Base-by-base conservation (phyloP, 2,113 vertebrate genomes). In the Poeciliopsis retropinna region DNA sequence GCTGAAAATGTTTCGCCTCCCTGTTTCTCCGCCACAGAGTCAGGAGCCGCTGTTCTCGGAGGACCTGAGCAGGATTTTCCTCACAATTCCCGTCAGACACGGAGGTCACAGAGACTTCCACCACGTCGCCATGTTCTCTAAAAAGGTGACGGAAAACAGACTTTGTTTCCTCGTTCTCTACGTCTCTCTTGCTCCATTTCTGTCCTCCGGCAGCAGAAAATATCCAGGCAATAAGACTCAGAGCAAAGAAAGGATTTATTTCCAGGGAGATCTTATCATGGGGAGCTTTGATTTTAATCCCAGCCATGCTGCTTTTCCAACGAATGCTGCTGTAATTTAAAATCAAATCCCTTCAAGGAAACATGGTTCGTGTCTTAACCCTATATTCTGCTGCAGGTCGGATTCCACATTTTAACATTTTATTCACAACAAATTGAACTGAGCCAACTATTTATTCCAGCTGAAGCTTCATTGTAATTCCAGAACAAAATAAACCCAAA, bases 101-200 rank as follows among this genome's bases (percentile, higher is more conserved):
- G 97, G 97, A 0, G 97, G 97, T 1, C 95, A 96, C 1, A 97
- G 97, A 2, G 97, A 98, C 67, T 99, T 98, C 73, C 95, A 97
- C 74, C 98, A 99, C 90, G 94, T 99, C 76, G 95, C 96, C 7
- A 98, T 98, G 97, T 97, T 98, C 89, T 91, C 92, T 17, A 91
- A 93, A 29, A 96, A 97, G 96, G 98, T 99, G 85, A 78, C n/a
- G 47, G 25, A 7, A n/a, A 25, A 41, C 64, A 1, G 13, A 57
- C 64, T 27, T 3, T 11, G 13, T 37, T 29, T 64, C 29, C 11
- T 10, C 5, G 17, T 32, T 11, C 39, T 67, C 64, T 28, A 1
- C n/a, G 29, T 7, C 75, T 54, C 4, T n/a, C 11, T 37, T 54
- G 47, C 41, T 54, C 22, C 47, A 37, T 57, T 74, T 30, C 29